Percentiles rank a stretch among this genome's conserved stretches.
Conservation (phyloP, 2,113 vertebrate genomes). For the Austrofundulus limnaeus region DNA sequence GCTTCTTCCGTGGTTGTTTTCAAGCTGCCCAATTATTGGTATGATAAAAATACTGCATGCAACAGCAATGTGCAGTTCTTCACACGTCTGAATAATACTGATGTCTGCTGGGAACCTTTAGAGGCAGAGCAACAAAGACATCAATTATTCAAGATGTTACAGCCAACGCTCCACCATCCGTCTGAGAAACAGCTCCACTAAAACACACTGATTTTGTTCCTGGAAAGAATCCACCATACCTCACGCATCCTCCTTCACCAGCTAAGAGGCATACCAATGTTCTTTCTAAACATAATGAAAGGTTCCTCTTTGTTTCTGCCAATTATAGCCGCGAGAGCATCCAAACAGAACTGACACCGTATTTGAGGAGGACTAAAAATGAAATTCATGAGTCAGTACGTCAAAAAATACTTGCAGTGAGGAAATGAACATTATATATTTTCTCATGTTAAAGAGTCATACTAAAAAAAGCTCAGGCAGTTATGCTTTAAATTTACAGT, state of each 20-base stretch:
- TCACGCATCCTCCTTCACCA: conserved; percentile 34
- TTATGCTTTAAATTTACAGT: conserved; percentile 25
- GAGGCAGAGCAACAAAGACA: conserved; percentile 60
- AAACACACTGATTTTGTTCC: conserved; percentile 62
- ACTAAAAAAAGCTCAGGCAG: conserved; percentile 31
- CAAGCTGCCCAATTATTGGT: conserved; percentile 49
- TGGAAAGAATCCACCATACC: conserved; percentile 34
- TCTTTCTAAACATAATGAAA: conserved; percentile 38
- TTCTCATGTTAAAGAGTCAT: conserved; percentile 23
- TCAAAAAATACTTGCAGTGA: conserved; percentile 27
- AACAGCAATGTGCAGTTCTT: conserved; percentile 59
- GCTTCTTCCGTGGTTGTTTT: conserved; percentile 22
- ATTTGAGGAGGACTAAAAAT: conserved; percentile 39
- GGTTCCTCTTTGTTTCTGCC: conserved; percentile 1
- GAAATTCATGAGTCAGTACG: conserved; percentile 31
- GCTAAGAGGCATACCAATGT: conserved; percentile 52
- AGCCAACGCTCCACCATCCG: conserved; percentile 18
- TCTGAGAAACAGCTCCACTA: conserved; percentile 60
- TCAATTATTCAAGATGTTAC: conserved; percentile 79
- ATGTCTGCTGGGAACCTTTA: conserved; percentile 68
- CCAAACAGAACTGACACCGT: conserved; percentile 19
- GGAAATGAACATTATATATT: conserved; percentile 23
- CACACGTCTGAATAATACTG: conserved; percentile 68
- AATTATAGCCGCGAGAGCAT: conserved; percentile 10
- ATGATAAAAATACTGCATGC: conserved; percentile 68